Evolutionary conservation across 2,797 vertebrate species (phyloP).

Genomic region (Falco novaeseelandiae): DNA sequence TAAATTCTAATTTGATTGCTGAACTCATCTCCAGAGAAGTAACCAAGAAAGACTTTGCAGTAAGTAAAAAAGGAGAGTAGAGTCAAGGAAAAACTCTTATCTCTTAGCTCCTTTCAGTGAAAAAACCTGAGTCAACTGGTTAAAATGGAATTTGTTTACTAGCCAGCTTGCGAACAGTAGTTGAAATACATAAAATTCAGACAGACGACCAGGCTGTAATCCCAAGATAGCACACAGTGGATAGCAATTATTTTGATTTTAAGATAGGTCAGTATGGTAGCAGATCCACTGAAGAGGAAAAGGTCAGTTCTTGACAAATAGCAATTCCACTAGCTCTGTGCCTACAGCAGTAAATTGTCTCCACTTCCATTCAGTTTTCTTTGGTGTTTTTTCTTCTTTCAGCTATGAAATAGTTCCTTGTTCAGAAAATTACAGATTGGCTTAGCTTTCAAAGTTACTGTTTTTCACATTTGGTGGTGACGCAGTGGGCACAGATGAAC

Average conservation of each 20-base stretch:
- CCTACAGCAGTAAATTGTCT: neutral
- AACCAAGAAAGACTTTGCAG: neutral
- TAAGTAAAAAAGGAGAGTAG: neutral
- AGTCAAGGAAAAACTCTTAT: neutral
- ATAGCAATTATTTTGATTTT: neutral
- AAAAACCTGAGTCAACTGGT: neutral
- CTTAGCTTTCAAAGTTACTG: neutral
- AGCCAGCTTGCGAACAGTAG: neutral
- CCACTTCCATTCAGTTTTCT: neutral
- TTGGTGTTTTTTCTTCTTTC: neutral
- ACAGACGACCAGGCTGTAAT: neutral
- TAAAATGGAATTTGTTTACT: neutral
- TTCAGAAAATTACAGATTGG: neutral
- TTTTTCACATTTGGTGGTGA: neutral
- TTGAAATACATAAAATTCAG: neutral
- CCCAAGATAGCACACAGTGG: neutral
- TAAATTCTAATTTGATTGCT: neutral
- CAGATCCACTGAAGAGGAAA: neutral
- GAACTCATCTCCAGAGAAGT: neutral
- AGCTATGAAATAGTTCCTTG: neutral
- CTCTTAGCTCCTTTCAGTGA: neutral
- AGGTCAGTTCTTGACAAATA: slow-evolving; percentile 2
- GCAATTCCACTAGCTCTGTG: neutral
- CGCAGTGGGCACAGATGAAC: neutral
- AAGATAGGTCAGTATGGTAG: neutral